Base-by-base conservation (phyloP, 1,140 invertebrate species). In the Tetraneura akinire region DNA sequence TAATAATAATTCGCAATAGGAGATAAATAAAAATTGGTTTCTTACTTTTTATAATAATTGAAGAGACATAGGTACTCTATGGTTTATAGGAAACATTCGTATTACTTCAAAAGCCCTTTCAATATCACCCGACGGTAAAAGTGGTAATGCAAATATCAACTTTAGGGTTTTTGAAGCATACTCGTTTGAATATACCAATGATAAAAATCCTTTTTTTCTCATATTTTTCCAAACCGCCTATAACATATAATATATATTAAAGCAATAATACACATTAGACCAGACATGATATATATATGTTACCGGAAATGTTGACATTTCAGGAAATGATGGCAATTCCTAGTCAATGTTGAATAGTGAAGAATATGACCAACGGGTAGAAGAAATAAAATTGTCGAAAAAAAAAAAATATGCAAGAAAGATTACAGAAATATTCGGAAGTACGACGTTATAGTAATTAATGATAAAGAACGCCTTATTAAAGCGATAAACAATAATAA, bases 401-500 rank as follows among this genome's bases (percentile, higher is more conserved):
- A 60, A 10, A 10, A 60, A 60, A 60, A 23, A 29, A 60, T 29
- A 60, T 60, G 57, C 57, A 60, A 60, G n/a, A 23, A 23, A 55
- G 21, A 55, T 55, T 55, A 23, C 23, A 55, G 21, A 55, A 55
- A 55, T 55, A 55, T 55, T 55, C 21, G 53, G 21, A 55, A 55
- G 53, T 55, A 55, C 21, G 53, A 55, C 10, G 53, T 55, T 55
- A 55, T 55, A 21, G 21, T 55, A 55, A 55, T 55, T 21, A 55
- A 55, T 55, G 10, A 55, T 55, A 55, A 55, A 26, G 53, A 23
- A 1, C 53, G 10, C 53, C 23, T 55, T 21, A 55, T 23, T 55
- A 55, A 55, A 55, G 21, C 53, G n/a, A 55, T 55, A 21, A 55
- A 55, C 53, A n/a, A 55, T 55, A 21, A 55, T 55, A 55, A 55